Evolutionary conservation across 2,888 invertebrate genomes (phyloP).

Genomic region (Candidula unifasciata): DNA sequence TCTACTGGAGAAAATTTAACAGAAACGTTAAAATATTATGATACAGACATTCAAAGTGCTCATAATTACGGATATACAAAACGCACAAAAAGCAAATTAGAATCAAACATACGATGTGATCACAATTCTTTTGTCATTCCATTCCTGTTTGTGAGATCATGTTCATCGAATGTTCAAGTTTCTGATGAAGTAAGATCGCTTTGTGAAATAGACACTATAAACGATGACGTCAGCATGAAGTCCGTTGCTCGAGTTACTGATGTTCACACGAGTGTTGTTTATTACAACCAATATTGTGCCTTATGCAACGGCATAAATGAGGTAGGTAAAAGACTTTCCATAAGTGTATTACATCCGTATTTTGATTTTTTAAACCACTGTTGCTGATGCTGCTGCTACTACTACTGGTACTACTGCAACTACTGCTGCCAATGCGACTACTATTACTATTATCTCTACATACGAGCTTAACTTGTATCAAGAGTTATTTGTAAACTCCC

Average conservation of each 20-base stretch:
- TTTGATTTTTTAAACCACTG: too few species aligned
- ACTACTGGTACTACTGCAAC: too few species aligned
- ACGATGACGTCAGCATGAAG: neutral
- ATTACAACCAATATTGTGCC: constrained; percentile 29
- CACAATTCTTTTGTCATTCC: neutral
- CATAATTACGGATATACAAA: neutral
- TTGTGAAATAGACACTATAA: neutral
- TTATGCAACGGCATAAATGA: neutral
- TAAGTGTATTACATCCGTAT: too few species aligned
- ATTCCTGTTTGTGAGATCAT: constrained; percentile 3
- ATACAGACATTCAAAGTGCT: neutral
- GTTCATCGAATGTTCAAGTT: neutral
- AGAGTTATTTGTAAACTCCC: too few species aligned
- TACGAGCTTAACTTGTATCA: too few species aligned
- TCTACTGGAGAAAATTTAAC: too few species aligned
- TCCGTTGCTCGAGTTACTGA: neutral
- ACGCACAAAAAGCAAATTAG: neutral
- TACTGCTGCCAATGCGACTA: too few species aligned
- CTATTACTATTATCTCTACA: too few species aligned
- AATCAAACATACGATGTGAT: neutral
- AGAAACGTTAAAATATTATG: neutral
- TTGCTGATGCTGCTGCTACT: too few species aligned
- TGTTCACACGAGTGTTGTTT: neutral
- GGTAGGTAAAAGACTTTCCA: neutral
- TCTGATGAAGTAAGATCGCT: neutral